Base-by-base conservation (phyloP, 1,140 invertebrate species). In the Trichonephila clavipes region DNA sequence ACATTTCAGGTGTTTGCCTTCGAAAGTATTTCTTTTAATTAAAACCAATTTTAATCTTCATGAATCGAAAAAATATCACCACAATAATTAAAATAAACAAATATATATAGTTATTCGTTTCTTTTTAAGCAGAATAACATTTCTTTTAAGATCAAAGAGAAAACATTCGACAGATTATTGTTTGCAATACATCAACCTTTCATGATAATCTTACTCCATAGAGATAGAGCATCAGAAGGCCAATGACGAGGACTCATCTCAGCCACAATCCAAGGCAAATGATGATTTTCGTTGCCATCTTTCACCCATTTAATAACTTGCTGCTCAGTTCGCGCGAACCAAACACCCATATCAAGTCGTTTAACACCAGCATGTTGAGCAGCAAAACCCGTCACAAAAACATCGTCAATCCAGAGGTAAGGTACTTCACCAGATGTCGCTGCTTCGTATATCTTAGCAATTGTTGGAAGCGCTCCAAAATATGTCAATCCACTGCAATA, bases 401-500 rank as follows among this genome's bases (percentile, higher is more conserved):
- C 95, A 95, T 97, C 96, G 92, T 96, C 96, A 61, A 97, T 96
- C 96, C 96, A 96, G 87, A 97, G 40, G 28, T 69, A 89, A 10
- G 92, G 92, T 0, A 89, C 61, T 28, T 66, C 18, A 0, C 81
- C 72, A 5, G 88, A 94, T 0, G 51, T 34, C 44, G 89, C 92
- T 1, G 91, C 59, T 40, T 92, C 81, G 44, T 87, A 92, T 18
- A 95, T 19, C 28, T 90, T 88, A 12, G 51, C 21, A 16, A 95
- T 44, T 16, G 94, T 21, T 34, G 90, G 64, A 0, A 77, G 51
- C 8, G 82, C 94, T 19, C 88, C 62, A 24, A 95, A 94, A 86
- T 95, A 95, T 0, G 89, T 94, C 19, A 95, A 28, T 16, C 95
- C 95, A n/a, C 94, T 95, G 89, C 95, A 95, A 34, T 95, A 95